Evolutionary conservation across 2,113 vertebrate species (phyloP).

Genomic region (Mirounga angustirostris): DNA sequence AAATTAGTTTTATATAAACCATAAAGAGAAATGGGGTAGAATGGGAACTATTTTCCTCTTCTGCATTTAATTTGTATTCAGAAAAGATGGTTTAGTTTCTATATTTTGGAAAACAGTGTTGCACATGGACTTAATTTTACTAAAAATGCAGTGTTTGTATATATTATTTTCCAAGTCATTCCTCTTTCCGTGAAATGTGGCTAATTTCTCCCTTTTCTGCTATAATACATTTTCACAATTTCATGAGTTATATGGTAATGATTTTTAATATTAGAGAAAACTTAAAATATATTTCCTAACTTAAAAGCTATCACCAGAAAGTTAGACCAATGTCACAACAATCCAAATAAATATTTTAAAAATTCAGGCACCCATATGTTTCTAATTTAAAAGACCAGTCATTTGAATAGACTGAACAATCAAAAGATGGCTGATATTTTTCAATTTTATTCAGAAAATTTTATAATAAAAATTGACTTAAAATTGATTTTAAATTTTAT

Average conservation of each 20-base stretch:
- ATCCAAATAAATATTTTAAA: slow-evolving; percentile 11
- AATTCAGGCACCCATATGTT: background rate
- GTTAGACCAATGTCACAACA: slow-evolving; percentile 22
- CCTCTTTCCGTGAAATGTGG: slow-evolving; percentile 72
- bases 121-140: slow-evolving; percentile 81
- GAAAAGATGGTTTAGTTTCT: slow-evolving; percentile 73
- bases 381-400: slow-evolving; percentile 51
- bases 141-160: slow-evolving; percentile 80
- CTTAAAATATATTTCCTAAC: slow-evolving; percentile 54
- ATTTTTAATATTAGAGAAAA: slow-evolving; percentile 60
- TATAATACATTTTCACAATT: slow-evolving; percentile 71
- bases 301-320: slow-evolving; percentile 52
- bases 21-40: slow-evolving; percentile 69
- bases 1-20: slow-evolving; percentile 77
- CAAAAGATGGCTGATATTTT: slow-evolving; percentile 21
- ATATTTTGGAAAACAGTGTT: slow-evolving; percentile 79
- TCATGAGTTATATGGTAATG: slow-evolving; percentile 60
- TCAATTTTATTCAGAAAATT: slow-evolving; percentile 41
- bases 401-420: background rate
- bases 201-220: slow-evolving; percentile 58
- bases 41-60: slow-evolving; percentile 78
- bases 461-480: slow-evolving; percentile 16
- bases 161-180: slow-evolving; percentile 76
- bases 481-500: slow-evolving; percentile 36
- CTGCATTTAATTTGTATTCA: slow-evolving; percentile 81